Conservation (phyloP, 2,888 invertebrate species). For the Idaea biselata region DNA sequence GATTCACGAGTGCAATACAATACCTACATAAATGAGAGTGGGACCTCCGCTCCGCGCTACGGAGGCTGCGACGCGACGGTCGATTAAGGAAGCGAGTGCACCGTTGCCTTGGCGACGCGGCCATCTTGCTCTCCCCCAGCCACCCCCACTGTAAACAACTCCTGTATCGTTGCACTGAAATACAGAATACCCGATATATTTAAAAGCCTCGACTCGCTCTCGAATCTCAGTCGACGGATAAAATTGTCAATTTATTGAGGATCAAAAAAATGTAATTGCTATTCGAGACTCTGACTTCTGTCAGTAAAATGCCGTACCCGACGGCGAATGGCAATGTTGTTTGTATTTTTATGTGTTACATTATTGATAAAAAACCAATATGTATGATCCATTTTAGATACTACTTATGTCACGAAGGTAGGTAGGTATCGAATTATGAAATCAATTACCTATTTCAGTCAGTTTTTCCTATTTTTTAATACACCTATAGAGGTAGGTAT, state of each 20-base stretch:
- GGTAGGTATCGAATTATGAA: too few species aligned
- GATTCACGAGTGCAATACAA: slow-evolving; percentile 69
- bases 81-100: slow-evolving; percentile 81
- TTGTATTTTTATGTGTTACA: slow-evolving; percentile 22
- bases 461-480: too few species aligned
- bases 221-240: slow-evolving; percentile 54
- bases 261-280: slow-evolving; percentile 51
- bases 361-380: slow-evolving; percentile 13
- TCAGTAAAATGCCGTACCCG: background rate
- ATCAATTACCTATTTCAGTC: too few species aligned
- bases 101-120: slow-evolving; percentile 76
- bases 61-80: slow-evolving; percentile 68
- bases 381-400: too few species aligned
- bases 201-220: slow-evolving; percentile 59
- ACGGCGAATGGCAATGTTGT: slow-evolving; percentile 11
- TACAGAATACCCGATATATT: slow-evolving; percentile 67
- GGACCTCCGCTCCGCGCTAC: slow-evolving; percentile 35
- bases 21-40: slow-evolving; percentile 72
- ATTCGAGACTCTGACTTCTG: slow-evolving; percentile 34
- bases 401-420: too few species aligned
- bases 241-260: slow-evolving; percentile 63
- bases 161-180: slow-evolving; percentile 78
- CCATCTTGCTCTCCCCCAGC: slow-evolving; percentile 69
- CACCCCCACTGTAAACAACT: slow-evolving; percentile 72
- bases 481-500: too few species aligned